phyloP scores from a whole-genome alignment of 1,140 invertebrate genomes.

The Aleiodes sp. region DNA sequence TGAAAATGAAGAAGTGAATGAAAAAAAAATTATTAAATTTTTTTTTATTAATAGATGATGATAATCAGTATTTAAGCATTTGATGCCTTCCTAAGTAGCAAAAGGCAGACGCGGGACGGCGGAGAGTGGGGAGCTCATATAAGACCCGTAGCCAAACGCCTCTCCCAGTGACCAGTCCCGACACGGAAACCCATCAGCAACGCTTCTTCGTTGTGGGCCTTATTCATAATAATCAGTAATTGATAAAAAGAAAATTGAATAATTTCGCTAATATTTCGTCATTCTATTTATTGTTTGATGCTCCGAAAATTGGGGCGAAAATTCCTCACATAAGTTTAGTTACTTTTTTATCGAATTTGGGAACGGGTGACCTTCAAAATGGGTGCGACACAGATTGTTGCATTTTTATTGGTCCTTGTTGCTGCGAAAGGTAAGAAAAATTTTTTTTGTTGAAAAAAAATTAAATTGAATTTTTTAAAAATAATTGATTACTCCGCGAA shows the following conservation, averaged over 20 bases:
- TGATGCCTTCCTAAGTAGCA: constrained; percentile 58
- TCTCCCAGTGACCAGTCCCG: constrained; percentile 65
- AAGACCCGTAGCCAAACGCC: constrained; percentile 63
- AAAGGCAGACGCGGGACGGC: constrained; percentile 43
- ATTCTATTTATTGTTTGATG: background rate
- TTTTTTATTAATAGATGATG: constrained; percentile 46
- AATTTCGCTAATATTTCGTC: background rate
- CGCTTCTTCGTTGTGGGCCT: constrained; percentile 58
- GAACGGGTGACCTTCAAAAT: constrained; percentile 44
- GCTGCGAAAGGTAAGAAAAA: constrained; percentile 55
- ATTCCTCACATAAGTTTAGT: background rate
- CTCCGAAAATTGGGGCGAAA: constrained; percentile 11
- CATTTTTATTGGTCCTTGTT: constrained; percentile 55
- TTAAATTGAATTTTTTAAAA: constrained; percentile 16
- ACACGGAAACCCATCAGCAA: constrained; percentile 65
- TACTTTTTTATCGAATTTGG: constrained; percentile 27
- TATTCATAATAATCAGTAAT: too few relatives aligned
- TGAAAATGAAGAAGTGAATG: background rate
- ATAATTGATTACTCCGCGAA: background rate
- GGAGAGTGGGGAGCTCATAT: constrained; percentile 65
- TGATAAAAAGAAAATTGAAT: background rate
- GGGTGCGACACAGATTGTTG: constrained; percentile 49
- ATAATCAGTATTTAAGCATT: constrained; percentile 50
- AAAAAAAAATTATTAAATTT: constrained; percentile 20
- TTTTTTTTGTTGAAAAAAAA: constrained; percentile 24